These are phyloP conservation scores for Blastobasis lacticolella DNA, from an alignment of 2,888 invertebrate species.

Conservation along the genomic window DNA sequence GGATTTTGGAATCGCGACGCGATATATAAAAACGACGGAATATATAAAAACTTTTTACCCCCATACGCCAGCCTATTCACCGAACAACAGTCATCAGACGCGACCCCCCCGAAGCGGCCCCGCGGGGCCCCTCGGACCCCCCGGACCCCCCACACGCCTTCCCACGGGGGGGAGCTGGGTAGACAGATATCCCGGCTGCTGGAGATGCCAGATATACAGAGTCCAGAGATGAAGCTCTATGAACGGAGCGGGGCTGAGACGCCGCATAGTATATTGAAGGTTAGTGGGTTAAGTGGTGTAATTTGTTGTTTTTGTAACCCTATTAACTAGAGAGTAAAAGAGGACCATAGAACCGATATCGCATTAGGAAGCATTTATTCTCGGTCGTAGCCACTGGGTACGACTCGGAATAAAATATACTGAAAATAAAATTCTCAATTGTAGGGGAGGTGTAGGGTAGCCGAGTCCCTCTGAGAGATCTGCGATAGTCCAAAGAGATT, in stretches of 20 bases:
- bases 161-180: conserved; percentile 29
- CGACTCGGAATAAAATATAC: no score
- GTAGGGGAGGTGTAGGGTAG: no score
- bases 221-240: conserved; percentile 28
- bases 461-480: no score
- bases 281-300: conserved; percentile 17
- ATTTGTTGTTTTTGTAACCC: no score
- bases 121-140: conserved; percentile 41
- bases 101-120: conserved; percentile 49
- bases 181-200: conserved; percentile 53
- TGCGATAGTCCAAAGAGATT: no score
- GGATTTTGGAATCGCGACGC: no score
- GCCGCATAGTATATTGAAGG: conserved; percentile 81
- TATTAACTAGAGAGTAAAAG: no score
- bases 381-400: no score
- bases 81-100: conserved; percentile 23
- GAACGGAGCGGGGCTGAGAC: conserved; percentile 49
- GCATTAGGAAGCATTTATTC: no score
- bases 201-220: conserved; percentile 72
- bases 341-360: no score
- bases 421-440: no score
- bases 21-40: no score
- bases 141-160: conserved; percentile 16
- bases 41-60: not conserved
- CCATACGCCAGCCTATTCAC: conserved; percentile 28